Base-by-base conservation (phyloP, 64 coral and sea anemone genomes). In the Montipora cactus region DNA sequence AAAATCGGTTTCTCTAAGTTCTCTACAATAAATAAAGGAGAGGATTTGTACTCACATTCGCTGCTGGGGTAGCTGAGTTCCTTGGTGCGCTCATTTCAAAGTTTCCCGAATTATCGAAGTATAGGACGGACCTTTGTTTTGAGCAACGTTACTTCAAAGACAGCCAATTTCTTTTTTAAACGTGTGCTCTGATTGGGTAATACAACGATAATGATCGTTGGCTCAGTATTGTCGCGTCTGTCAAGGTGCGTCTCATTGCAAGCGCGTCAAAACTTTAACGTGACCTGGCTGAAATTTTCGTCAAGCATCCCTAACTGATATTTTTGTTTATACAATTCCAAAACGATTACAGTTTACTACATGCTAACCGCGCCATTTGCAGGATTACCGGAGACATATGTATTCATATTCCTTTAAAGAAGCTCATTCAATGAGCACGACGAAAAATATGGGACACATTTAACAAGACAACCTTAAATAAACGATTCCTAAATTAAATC, bases 121-220 rank as follows among this genome's bases (percentile, higher is more conserved):
- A 7, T 11, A 15, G 61, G 13, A 12, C 9, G 14, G 14, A 64
- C 13, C 61, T 12, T 3, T 12, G 13, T 14, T 15, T 64, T 18
- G 1, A 11, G 8, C 28, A 7, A n/a, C 12, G 11, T 52, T n/a
- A 20, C 9, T 11, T 2, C 25, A 2, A 19, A 46, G 59, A 59
- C 1, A 44, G 44, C 6, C 59, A 46, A 3, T 46, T 49, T 67
- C 28, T 67, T 2, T 12, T 18, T 9, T 15, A 28, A 67, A 23
- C 44, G 44, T 44, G 59, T 4, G 7, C 28, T 47, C 5, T 83
- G 81, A 83, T 83, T 83, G 81, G 81, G 16, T 67, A 67, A 16
- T 47, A 11, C 12, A 18, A 44, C 28, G 58, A 83, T 67, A 67
- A 83, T 8, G 13, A 67, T 80, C 59, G 81, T 81, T 81, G 59